Base-by-base conservation (phyloP, 2,113 vertebrate genomes). In the Prionailurus bengalensis region DNA sequence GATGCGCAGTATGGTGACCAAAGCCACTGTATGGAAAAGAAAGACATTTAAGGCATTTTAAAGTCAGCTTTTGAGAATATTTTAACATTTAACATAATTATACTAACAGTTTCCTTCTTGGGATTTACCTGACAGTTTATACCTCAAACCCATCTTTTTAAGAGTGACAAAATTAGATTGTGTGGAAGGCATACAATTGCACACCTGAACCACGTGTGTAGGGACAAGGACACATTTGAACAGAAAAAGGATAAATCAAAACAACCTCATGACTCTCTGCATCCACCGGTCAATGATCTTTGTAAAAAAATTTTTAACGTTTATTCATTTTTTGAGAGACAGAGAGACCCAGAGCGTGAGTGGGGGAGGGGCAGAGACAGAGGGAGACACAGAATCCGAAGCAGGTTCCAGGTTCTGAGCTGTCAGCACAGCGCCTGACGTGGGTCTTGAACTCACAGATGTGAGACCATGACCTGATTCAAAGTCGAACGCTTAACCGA, bases 171-270 rank as follows among this genome's bases (percentile, higher is more conserved):
- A 21, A 53, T 36, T 51, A 74, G 36, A 66, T 42, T 6, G 65
- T 13, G 2, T 10, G 31, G 7, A 81, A 21, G 66, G 4, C 1
- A 15, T 78, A 78, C 76, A 81, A 86, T 10, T 42, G 7, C 13
- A 33, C 2, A 63, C 13, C 9, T 33, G 4, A 89, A 45, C 5
- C 33, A 61, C 27, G 70, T 19, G 0, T 27, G 9, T n/a, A 25
- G 9, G 14, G 33, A 48, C 7, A 58, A 45, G 17, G 86, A 31
- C 14, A 78, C 8, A 76, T 8, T 45, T 45, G 36, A 42, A 1
- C 21, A 68, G 36, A 51, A 83, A 82, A 94, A 70, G 2, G 14
- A 61, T 45, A 71, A 98, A 29, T 9, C 53, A 15, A 84, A 93
- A 61, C 1, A 48, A 78, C 3, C 8, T 3, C 10, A 10, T 0